Conservation (phyloP, 2,113 vertebrate species). For the Barnardius zonarius region DNA sequence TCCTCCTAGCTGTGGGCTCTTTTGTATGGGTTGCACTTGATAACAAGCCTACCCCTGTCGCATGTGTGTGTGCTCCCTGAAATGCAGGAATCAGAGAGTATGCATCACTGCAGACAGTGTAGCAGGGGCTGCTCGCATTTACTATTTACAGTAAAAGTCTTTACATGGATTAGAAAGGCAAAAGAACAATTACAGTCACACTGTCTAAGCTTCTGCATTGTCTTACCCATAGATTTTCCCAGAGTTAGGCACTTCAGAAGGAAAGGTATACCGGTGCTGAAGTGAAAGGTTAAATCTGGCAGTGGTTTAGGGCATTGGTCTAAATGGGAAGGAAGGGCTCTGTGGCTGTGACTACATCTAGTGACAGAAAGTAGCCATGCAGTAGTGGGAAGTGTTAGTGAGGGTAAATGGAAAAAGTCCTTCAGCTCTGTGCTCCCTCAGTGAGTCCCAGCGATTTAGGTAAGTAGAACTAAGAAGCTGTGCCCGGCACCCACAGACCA, state of each 20-base stretch:
- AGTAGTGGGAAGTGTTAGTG: not conserved
- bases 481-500: not conserved
- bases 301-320: not conserved
- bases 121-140: not conserved
- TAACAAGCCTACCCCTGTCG: not conserved
- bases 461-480: not conserved
- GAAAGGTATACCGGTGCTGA: not conserved
- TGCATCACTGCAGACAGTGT: not conserved
- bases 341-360: not conserved
- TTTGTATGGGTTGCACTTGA: not conserved
- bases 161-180: not conserved
- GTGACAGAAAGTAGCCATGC: not conserved
- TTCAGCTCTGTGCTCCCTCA: not conserved
- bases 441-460: not conserved
- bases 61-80: not conserved
- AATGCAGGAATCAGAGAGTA: not conserved
- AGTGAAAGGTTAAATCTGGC: not conserved
- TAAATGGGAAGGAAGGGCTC: not conserved
- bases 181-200: not conserved
- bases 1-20: not conserved
- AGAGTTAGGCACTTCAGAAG: not conserved
- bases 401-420: not conserved
- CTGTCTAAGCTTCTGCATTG: not conserved
- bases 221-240: not conserved
- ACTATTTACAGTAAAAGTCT: not conserved